Percentiles rank a stretch among this genome's conserved stretches.
Conservation (phyloP, 2,797 vertebrate species). For the Smutsia gigantea region DNA sequence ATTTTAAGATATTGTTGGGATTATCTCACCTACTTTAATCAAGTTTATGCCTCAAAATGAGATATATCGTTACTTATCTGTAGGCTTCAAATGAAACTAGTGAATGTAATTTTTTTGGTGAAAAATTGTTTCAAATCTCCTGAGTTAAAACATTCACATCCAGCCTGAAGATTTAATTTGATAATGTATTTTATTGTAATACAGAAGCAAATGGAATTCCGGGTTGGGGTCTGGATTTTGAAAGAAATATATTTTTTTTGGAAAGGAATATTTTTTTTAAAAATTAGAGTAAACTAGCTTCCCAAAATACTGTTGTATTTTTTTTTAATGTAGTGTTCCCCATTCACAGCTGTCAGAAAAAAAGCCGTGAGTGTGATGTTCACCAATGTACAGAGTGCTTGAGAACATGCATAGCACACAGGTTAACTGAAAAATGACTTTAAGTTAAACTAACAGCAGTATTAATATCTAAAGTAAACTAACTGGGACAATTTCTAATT, state of each 20-base stretch:
- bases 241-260: neutral
- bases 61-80: conserved; percentile 54
- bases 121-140: conserved; percentile 70
- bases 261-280: neutral
- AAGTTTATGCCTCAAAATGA: conserved; percentile 69
- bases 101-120: conserved; percentile 36
- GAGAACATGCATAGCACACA: rapidly evolving
- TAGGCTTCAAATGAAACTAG: conserved; percentile 55
- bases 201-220: conserved; percentile 19
- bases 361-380: neutral
- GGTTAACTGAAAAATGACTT: neutral
- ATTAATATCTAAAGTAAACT: neutral
- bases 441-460: neutral
- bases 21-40: conserved; percentile 62
- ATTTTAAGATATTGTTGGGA: conserved; percentile 55
- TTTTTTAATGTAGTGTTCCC: neutral
- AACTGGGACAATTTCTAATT: neutral
- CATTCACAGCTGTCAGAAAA: neutral
- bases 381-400: neutral
- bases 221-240: neutral
- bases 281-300: neutral
- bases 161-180: conserved; percentile 53
- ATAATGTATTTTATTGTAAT: conserved; percentile 36
- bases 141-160: conserved; percentile 56
- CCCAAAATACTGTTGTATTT: neutral